Conservation (phyloP, 2,797 vertebrate species). For the Xyrichtys novacula region DNA sequence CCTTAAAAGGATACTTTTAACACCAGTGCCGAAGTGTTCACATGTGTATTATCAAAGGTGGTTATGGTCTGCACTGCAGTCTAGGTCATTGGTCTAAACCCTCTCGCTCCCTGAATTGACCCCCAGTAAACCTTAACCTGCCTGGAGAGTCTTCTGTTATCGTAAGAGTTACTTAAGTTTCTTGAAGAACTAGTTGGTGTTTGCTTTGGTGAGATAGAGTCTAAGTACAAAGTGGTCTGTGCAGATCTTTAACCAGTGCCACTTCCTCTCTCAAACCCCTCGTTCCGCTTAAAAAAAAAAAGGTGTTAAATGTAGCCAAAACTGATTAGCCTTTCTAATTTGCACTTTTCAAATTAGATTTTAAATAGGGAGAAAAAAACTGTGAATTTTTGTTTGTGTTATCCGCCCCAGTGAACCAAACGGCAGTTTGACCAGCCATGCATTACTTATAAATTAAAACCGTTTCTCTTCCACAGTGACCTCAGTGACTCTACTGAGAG, state of each 20-base stretch:
- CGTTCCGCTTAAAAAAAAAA: not conserved
- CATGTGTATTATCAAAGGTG: not conserved
- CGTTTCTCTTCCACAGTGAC: slow-evolving; percentile 14
- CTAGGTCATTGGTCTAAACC: not conserved
- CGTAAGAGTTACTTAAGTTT: not conserved
- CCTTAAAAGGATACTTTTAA: rapidly evolving
- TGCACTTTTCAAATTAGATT: not conserved
- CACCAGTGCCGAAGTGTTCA: not conserved
- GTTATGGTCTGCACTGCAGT: not conserved
- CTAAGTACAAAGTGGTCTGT: not conserved
- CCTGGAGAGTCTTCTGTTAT: not conserved
- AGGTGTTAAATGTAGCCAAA: not conserved
- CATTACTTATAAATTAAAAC: slow-evolving; percentile 21
- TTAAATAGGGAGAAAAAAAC: slow-evolving; percentile 30
- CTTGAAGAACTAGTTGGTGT: not conserved
- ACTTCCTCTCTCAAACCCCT: not conserved
- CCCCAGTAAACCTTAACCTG: not conserved
- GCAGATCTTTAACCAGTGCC: not conserved
- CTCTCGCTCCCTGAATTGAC: too few species aligned
- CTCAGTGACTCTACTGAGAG: slow-evolving; percentile 9
- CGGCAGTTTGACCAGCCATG: slow-evolving; percentile 32
- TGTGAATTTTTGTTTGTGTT: slow-evolving; percentile 2
- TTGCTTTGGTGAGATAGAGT: not conserved
- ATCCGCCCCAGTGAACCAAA: slow-evolving; percentile 17
- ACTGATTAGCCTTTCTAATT: not conserved